Evolutionary conservation across 2,797 vertebrate genomes (phyloP), one percentile per base, ranked within the genome.

Genomic region (Rhynchonycteris naso): DNA sequence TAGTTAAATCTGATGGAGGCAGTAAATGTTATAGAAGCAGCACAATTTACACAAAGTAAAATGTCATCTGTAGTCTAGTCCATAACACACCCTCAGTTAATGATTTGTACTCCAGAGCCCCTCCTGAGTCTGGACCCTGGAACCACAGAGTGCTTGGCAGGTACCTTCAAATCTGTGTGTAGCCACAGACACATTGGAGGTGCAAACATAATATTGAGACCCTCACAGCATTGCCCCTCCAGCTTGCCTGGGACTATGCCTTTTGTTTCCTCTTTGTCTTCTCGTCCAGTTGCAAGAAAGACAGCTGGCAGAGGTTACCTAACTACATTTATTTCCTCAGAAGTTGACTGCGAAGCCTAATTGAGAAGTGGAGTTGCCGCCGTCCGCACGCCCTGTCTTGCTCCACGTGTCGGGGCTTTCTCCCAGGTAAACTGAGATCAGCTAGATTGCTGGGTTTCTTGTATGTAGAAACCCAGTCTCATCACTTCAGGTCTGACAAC

Each of bases 11-110:
- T 88, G 59, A 79, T 86, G 56, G 8, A 87, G 66, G 6, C 19
- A 72, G 58, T 89, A 59, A 65, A 85, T 75, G 75, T 61, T 63
- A 95, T 95, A 86, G 24, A 38, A 54, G 47, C 13, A 89, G n/a
- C 9, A 30, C 15, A 13, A 43, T 22, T 4, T 76, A 81, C 11
- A 35, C 2, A 59, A 68, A 63, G 4, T 19, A 63, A 54, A 76
- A 81, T 19, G 3, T 19, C n/a, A 33, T 88, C 33, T 58, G 22
- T 13, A 66, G 9, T 54, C 4, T 7, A 68, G 24, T 75, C n/a
- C 28, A 26, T 86, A 71, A 71, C 4, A n/a, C 7, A 83, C 22
- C 10, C 0, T 63, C n/a, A 24, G 4, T 28, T 24, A 59, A 18
- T 52, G 28, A 66, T 59, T 74, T 66, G 10, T 61, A 26, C 4